phyloP scores from a whole-genome alignment of 2,113 vertebrate species.

The Chaenogobius annularis region DNA sequence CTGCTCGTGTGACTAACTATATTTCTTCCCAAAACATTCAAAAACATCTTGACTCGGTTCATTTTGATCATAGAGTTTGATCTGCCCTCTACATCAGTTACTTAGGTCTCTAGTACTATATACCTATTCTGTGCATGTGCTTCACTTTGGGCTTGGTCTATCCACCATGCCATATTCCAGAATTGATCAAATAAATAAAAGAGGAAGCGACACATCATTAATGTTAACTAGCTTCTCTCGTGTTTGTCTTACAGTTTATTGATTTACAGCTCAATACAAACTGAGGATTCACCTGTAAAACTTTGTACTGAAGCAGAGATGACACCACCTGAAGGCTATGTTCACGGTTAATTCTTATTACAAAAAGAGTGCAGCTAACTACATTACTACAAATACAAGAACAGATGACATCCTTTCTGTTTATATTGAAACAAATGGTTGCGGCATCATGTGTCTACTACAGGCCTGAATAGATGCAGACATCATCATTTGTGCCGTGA shows the following conservation, averaged over 20 bases:
- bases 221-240: too few relatives aligned
- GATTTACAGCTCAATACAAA: background rate
- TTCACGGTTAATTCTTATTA: background rate
- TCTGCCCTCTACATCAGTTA: too few relatives aligned
- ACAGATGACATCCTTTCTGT: background rate
- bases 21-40: too few relatives aligned
- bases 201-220: too few relatives aligned
- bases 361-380: background rate
- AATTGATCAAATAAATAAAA: too few relatives aligned
- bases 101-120: too few relatives aligned
- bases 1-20: too few relatives aligned
- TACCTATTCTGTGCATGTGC: too few relatives aligned
- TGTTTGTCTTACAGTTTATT: background rate
- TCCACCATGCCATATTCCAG: too few relatives aligned
- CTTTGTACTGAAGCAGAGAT: background rate
- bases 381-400: background rate
- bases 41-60: too few relatives aligned
- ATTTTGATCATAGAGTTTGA: too few relatives aligned
- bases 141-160: too few relatives aligned
- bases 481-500: conserved; percentile 2
- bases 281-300: background rate
- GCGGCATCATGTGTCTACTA: background rate
- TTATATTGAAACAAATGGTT: background rate
- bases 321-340: background rate
- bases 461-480: background rate